phyloP scores from a whole-genome alignment of 1,140 invertebrate genomes.

The Apis cerana region DNA sequence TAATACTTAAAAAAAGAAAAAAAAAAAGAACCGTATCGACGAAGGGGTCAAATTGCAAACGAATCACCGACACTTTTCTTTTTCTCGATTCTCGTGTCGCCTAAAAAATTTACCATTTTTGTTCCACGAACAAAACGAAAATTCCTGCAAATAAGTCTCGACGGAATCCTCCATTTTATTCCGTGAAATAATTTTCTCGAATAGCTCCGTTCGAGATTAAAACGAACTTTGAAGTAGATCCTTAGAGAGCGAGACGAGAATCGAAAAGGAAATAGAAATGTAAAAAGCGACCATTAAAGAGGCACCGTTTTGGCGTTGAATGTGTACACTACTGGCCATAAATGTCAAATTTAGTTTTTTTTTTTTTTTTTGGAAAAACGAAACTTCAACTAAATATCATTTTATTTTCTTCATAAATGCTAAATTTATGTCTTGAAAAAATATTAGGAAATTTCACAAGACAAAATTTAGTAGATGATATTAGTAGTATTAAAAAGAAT shows the following conservation, averaged over 20 bases:
- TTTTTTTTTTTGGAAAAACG: neutral
- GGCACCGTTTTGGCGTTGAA: conserved; percentile 34
- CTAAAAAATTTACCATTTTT: neutral
- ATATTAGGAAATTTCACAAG: too few relatives aligned
- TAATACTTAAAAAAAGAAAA: conserved; percentile 61
- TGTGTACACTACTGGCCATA: neutral
- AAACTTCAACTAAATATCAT: too few relatives aligned
- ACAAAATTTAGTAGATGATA: too few relatives aligned
- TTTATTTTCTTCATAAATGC: neutral
- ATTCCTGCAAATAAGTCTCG: neutral
- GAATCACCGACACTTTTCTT: conserved; percentile 45
- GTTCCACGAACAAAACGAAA: too few relatives aligned
- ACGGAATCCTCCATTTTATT: neutral
- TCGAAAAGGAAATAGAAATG: neutral
- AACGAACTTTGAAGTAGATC: neutral
- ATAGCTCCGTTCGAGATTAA: neutral
- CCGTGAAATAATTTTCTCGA: neutral
- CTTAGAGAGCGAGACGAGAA: conserved; percentile 12
- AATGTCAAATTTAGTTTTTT: too few relatives aligned
- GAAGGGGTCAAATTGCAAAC: conserved; percentile 53
- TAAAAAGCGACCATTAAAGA: neutral
- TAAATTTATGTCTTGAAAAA: too few relatives aligned
- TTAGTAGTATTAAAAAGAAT: too few relatives aligned
- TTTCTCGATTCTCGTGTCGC: conserved; percentile 21
- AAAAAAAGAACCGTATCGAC: conserved; percentile 41